Evolutionary conservation across 2,113 vertebrate genomes (phyloP).

Genomic region (Nycticorax nycticorax): DNA sequence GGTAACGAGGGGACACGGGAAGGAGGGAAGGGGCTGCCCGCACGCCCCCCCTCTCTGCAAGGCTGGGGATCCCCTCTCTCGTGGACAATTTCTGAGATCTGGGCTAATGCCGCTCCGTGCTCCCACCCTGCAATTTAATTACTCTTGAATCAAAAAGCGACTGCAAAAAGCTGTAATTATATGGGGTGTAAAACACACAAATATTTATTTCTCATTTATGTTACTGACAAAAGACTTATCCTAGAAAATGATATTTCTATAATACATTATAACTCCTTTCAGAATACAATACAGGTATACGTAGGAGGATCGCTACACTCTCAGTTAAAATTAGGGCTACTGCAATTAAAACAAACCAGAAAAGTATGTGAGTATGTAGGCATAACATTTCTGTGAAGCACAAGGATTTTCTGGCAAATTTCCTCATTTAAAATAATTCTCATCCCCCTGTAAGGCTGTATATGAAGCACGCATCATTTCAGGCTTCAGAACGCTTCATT

Average conservation of each 20-base stretch:
- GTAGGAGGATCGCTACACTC: background rate
- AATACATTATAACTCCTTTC: accelerated
- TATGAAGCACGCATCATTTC: background rate
- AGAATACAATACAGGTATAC: accelerated
- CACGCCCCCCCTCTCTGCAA: background rate
- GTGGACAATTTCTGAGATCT: background rate
- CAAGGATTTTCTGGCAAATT: background rate
- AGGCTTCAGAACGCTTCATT: background rate
- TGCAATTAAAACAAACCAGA: background rate
- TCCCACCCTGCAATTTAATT: background rate
- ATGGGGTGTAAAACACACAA: background rate
- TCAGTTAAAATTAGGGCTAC: background rate
- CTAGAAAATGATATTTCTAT: background rate
- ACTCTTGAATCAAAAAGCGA: background rate
- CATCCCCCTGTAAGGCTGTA: background rate
- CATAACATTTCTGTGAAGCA: background rate
- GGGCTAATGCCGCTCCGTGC: accelerated
- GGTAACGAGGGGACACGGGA: no score
- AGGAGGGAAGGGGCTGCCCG: background rate
- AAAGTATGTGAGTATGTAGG: accelerated
- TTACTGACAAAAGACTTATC: background rate
- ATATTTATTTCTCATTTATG: background rate
- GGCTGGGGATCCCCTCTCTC: background rate
- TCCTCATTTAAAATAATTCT: background rate
- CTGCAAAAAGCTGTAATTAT: accelerated